Conservation (phyloP, 2,888 invertebrate species). For the Diadegma fenestrale region DNA sequence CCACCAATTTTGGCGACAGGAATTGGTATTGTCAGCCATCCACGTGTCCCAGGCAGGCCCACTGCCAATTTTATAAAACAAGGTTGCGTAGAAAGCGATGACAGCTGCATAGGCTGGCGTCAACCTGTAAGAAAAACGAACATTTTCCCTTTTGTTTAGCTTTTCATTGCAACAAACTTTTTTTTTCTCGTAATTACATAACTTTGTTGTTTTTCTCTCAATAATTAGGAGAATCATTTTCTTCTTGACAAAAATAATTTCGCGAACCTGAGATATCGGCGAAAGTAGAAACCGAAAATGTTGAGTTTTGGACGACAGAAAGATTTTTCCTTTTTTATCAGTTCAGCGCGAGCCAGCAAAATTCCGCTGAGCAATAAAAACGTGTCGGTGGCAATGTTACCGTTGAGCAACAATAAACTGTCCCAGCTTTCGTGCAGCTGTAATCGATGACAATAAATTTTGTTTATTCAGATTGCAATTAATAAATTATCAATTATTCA, state of each 20-base stretch:
- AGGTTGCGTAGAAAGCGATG: conserved; percentile 90
- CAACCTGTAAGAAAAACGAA: conserved; percentile 85
- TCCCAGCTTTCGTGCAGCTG: conserved; percentile 79
- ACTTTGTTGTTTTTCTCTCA: too few relatives aligned
- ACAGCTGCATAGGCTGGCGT: conserved; percentile 91
- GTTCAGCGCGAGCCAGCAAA: conserved; percentile 77
- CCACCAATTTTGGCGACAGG: conserved; percentile 84
- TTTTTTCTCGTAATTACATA: neutral
- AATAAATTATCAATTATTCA: neutral
- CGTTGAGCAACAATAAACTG: conserved; percentile 80
- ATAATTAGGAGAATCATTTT: neutral
- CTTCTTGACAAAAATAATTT: neutral
- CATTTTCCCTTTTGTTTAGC: neutral
- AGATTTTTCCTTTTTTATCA: conserved; percentile 71
- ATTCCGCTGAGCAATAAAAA: conserved; percentile 82
- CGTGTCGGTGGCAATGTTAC: conserved; percentile 81
- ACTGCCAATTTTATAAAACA: conserved; percentile 89
- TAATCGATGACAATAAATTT: neutral
- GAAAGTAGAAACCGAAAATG: conserved; percentile 87
- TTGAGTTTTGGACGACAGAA: conserved; percentile 84
- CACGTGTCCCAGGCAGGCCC: conserved; percentile 91
- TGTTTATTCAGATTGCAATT: neutral
- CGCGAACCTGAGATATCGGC: conserved; percentile 88
- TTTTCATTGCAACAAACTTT: neutral
- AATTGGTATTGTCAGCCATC: conserved; percentile 83